Conservation (phyloP, 2,888 invertebrate genomes). For the Drosophila histrio region DNA sequence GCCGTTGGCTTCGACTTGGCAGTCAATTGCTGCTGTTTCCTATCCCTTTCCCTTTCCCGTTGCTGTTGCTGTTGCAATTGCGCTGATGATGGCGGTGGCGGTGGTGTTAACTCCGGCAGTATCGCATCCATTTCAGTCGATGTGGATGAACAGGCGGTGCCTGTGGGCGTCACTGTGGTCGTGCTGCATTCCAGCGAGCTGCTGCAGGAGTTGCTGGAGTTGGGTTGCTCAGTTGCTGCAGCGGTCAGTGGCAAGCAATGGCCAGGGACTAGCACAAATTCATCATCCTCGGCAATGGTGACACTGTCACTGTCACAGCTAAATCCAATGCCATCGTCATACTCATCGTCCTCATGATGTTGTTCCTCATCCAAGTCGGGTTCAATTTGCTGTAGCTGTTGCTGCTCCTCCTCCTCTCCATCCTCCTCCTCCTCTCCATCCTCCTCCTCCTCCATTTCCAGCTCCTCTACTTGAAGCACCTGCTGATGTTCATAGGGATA, state of each 20-base stretch:
- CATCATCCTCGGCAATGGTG: constrained; percentile 58
- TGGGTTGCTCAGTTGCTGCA: constrained; percentile 18
- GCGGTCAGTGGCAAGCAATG: constrained; percentile 35
- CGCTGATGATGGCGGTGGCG: constrained; percentile 46
- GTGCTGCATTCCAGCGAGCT: constrained; percentile 62
- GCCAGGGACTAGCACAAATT: constrained; percentile 64
- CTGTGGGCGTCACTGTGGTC: constrained; percentile 19
- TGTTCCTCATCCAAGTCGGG: too few species aligned
- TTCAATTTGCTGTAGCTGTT: neutral
- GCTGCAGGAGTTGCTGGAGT: constrained; percentile 36
- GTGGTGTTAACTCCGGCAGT: constrained; percentile 52
- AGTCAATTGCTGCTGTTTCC: constrained; percentile 1
- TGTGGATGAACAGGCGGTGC: constrained; percentile 41
- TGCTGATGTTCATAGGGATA: constrained; percentile 20
- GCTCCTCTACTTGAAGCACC: neutral
- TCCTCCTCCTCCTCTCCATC: constrained; percentile 1
- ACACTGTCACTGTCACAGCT: constrained; percentile 72
- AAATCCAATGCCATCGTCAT: constrained; percentile 68
- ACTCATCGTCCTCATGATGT: constrained; percentile 53
- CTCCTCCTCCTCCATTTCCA: neutral
- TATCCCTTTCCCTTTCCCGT: neutral
- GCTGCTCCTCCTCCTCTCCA: neutral
- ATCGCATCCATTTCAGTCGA: constrained; percentile 55
- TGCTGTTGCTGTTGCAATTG: constrained; percentile 25
- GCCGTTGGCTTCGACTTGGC: constrained; percentile 33